Evolutionary conservation across 2,113 vertebrate species (phyloP).

Genomic region (Gymnobelideus leadbeateri): DNA sequence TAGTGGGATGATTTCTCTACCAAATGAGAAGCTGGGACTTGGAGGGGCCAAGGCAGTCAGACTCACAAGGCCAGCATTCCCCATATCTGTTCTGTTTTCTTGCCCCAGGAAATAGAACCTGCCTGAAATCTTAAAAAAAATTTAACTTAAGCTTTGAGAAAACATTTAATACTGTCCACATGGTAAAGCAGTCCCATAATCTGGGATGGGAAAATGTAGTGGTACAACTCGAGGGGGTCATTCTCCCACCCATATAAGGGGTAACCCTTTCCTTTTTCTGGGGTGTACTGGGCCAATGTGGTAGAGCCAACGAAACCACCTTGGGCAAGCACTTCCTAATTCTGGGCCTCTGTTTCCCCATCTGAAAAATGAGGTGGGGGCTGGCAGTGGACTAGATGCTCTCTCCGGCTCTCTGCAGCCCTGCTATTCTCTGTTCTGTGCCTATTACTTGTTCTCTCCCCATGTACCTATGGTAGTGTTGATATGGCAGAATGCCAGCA

Average conservation of each 20-base stretch:
- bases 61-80: constrained; percentile 33
- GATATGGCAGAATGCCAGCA: constrained; percentile 67
- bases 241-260: not conserved
- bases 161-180: not conserved
- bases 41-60: constrained; percentile 29
- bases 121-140: not conserved
- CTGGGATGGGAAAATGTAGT: not conserved
- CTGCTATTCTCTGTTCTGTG: not conserved
- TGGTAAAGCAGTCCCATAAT: not conserved
- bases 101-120: not conserved
- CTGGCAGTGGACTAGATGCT: not conserved
- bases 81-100: constrained; percentile 32
- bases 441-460: constrained; percentile 3
- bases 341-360: constrained; percentile 34
- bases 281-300: not conserved
- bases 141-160: not conserved
- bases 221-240: not conserved
- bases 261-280: not conserved
- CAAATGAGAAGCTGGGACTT: constrained; percentile 42
- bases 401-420: not conserved
- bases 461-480: constrained; percentile 55
- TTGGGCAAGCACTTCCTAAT: constrained; percentile 45
- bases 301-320: not conserved
- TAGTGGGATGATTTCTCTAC: constrained; percentile 70
- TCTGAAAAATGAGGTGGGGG: not conserved